phyloP scores from a whole-genome alignment of 2,797 vertebrate species.

The Brachyalestes nurse region DNA sequence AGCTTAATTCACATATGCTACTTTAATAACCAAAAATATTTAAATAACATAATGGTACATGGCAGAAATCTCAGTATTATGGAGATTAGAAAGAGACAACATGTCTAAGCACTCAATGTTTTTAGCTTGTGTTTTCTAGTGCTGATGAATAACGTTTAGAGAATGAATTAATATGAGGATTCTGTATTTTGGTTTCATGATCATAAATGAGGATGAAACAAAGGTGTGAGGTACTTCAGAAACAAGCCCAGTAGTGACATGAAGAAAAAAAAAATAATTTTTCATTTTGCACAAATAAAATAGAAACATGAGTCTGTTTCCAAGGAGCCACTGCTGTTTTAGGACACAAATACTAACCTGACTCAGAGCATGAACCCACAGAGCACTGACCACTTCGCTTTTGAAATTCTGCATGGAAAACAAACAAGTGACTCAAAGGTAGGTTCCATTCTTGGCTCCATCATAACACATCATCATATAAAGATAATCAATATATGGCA shows the following conservation, averaged over 20 bases:
- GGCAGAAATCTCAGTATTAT: background rate
- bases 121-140: no score
- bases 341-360: slow-evolving; percentile 72
- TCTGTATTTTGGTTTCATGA: background rate
- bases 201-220: background rate
- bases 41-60: background rate
- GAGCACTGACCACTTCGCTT: slow-evolving; percentile 84
- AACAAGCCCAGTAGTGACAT: background rate
- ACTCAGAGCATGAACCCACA: slow-evolving; percentile 87
- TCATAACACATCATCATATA: background rate
- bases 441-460: background rate
- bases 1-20: background rate
- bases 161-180: no score
- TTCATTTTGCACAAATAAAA: background rate
- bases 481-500: background rate
- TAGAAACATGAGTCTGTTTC: background rate
- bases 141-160: no score
- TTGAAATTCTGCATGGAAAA: slow-evolving; percentile 84
- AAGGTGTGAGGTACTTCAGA: background rate
- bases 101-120: background rate
- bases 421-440: slow-evolving; percentile 10
- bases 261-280: no score
- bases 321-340: no score
- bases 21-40: no score
- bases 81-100: background rate